A percentile compares a stretch with the other conserved stretches of the same genome.
phyloP scores from a whole-genome alignment of 2,113 vertebrate species.

The Cynopterus brachyotis region DNA sequence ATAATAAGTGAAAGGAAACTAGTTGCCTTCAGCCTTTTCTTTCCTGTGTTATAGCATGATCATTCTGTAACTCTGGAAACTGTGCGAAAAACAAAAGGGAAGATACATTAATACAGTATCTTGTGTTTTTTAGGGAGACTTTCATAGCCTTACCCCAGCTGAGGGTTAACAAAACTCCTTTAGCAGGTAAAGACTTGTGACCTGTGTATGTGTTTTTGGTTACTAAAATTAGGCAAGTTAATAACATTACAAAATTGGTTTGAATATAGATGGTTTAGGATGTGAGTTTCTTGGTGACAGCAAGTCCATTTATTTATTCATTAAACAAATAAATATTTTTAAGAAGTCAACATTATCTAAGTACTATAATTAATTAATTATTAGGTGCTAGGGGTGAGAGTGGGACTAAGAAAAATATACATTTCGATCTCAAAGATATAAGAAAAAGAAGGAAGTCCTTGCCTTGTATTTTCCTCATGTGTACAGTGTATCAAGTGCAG shows the following conservation, averaged over 20 bases:
- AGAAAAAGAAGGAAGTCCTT: background rate
- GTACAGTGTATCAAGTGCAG: background rate
- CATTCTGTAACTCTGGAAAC: constrained; percentile 9
- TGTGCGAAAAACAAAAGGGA: background rate
- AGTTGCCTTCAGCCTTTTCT: constrained; percentile 57
- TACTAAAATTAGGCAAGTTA: constrained; percentile 14
- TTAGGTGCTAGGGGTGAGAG: background rate
- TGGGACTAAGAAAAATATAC: background rate
- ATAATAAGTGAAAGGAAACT: constrained; percentile 75
- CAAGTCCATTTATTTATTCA: background rate
- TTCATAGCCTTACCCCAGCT: background rate
- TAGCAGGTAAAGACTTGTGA: background rate
- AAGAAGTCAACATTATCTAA: background rate
- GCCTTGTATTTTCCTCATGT: background rate
- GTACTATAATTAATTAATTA: background rate
- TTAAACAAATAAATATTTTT: background rate
- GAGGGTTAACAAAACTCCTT: background rate
- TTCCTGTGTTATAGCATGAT: background rate
- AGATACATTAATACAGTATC: background rate
- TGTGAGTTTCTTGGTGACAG: background rate
- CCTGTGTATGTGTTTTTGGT: background rate
- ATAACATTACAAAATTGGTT: constrained; percentile 9
- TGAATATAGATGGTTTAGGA: constrained; percentile 23
- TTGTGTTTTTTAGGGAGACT: background rate
- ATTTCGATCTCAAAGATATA: background rate